Percentiles rank a stretch among this genome's conserved stretches.
These are phyloP conservation scores for Hestina assimilis DNA, from an alignment of 1,140 invertebrate species.

Conservation along the genomic window DNA sequence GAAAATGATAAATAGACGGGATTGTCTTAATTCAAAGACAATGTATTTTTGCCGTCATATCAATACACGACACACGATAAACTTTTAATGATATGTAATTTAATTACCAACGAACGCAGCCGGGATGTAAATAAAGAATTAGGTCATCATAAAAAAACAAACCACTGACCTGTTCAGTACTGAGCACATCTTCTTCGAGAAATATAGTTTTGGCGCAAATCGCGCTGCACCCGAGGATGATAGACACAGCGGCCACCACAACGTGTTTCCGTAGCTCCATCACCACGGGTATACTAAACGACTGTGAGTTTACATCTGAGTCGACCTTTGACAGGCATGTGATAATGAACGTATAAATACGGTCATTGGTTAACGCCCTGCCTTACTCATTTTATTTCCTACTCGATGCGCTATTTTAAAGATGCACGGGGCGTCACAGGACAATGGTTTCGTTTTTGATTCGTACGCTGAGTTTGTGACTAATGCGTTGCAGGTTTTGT, in stretches of 20 bases:
- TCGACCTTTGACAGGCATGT: constrained; percentile 52
- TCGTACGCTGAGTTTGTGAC: constrained; percentile 1
- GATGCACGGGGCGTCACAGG: constrained; percentile 6
- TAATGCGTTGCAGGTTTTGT: background rate
- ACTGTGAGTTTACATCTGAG: constrained; percentile 9
- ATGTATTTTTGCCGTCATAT: no score
- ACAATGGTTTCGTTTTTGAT: constrained; percentile 15
- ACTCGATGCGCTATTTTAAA: constrained; percentile 23
- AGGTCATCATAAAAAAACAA: constrained; percentile 13
- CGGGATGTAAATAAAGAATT: constrained; percentile 18
- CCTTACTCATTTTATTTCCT: constrained; percentile 25
- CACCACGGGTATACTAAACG: constrained; percentile 3
- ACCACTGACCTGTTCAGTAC: constrained; percentile 53
- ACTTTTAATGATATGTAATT: background rate
- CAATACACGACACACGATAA: background rate
- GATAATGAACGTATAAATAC: constrained; percentile 24
- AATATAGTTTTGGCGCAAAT: constrained; percentile 48
- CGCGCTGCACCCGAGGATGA: constrained; percentile 13
- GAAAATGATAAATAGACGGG: no score
- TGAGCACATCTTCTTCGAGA: constrained; percentile 43
- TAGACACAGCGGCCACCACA: background rate
- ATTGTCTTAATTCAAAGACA: no score
- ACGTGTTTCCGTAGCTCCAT: constrained; percentile 11
- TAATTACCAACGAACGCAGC: background rate
- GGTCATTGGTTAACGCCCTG: constrained; percentile 39